Evolutionary conservation across 2,113 vertebrate genomes (phyloP).

Genomic region (Prunella fulvescens): DNA sequence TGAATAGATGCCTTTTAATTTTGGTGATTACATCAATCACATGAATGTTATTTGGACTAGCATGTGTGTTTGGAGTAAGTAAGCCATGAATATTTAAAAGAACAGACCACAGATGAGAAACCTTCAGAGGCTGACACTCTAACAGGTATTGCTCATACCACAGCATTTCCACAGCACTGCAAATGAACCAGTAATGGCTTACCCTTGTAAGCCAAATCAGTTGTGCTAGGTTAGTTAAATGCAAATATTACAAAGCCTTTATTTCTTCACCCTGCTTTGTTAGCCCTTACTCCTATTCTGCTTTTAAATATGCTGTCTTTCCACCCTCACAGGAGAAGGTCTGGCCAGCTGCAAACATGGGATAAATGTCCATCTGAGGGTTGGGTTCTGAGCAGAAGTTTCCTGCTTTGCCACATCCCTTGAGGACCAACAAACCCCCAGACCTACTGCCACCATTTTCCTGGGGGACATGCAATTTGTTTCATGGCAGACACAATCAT

Average conservation of each 20-base stretch:
- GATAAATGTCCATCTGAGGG: not conserved
- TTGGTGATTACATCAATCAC: constrained; percentile 28
- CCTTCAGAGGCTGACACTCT: not conserved
- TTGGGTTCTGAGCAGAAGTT: not conserved
- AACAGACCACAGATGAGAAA: not conserved
- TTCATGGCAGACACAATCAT: not conserved
- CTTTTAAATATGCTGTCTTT: not conserved
- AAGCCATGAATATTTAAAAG: constrained; percentile 25
- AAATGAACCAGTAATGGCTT: not conserved
- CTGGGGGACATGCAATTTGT: not conserved
- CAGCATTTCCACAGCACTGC: not conserved
- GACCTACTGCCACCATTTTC: not conserved
- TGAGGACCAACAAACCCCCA: not conserved
- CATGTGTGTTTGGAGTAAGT: not conserved
- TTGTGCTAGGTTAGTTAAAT: not conserved
- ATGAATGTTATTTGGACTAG: constrained; percentile 12
- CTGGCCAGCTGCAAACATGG: not conserved
- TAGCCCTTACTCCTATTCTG: not conserved
- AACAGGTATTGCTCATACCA: not conserved
- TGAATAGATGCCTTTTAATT: constrained; percentile 51
- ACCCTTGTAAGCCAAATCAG: not conserved
- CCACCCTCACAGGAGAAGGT: not conserved
- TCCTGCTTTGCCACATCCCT: not conserved
- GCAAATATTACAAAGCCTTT: not conserved
- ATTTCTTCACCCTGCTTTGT: not conserved